Conservation (phyloP, 1,140 invertebrate species). For the Agrypnia vestita region DNA sequence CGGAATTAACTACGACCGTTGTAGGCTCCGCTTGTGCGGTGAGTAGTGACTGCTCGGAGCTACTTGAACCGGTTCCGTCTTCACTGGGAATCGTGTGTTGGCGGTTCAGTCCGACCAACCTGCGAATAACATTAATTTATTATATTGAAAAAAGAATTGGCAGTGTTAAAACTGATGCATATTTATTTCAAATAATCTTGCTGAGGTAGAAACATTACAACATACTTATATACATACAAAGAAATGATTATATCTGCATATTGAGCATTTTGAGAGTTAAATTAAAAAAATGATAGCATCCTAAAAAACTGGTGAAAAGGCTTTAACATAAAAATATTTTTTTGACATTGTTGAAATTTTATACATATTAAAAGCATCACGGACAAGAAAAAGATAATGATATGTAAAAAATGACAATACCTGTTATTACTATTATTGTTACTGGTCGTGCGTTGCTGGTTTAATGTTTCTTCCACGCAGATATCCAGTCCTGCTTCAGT, state of each 20-base stretch:
- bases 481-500: slow-evolving; percentile 55
- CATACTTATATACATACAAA: no score
- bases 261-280: no score
- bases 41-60: slow-evolving; percentile 55
- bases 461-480: slow-evolving; percentile 33
- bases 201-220: no score
- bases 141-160: background rate
- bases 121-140: slow-evolving; percentile 13
- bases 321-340: no score
- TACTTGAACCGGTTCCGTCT: slow-evolving; percentile 56
- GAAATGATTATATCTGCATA: no score
- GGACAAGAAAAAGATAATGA: no score
- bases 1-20: background rate
- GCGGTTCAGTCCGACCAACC: slow-evolving; percentile 44
- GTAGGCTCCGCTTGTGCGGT: slow-evolving; percentile 24
- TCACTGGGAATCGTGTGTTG: slow-evolving; percentile 48
- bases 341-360: no score
- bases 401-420: slow-evolving; percentile 18
- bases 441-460: slow-evolving; percentile 5
- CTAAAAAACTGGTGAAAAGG: no score
- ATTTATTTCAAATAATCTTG: no score
- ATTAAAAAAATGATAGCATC: no score
- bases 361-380: no score
- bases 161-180: no score
- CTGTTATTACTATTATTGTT: slow-evolving; percentile 40